Evolutionary conservation across 2,797 vertebrate genomes (phyloP).

Genomic region (Dermochelys coriacea): DNA sequence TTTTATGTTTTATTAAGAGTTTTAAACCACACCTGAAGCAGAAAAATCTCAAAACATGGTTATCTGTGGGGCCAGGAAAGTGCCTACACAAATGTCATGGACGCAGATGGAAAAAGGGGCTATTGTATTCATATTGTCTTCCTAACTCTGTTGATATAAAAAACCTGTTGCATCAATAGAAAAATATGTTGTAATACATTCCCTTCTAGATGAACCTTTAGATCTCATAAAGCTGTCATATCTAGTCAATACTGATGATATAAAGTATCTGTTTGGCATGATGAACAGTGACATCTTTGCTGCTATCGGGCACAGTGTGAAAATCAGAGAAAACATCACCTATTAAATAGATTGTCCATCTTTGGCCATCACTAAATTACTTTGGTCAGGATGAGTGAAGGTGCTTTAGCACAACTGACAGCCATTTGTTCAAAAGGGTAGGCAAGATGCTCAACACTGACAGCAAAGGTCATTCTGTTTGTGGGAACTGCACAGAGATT

Average conservation of each 20-base stretch:
- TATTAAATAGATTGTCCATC: background rate
- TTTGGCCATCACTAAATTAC: background rate
- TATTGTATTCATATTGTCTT: background rate
- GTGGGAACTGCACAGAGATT: background rate
- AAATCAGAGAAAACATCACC: background rate
- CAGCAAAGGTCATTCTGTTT: background rate
- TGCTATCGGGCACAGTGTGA: background rate
- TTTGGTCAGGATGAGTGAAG: conserved; percentile 1
- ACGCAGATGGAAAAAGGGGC: background rate
- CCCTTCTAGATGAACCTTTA: background rate
- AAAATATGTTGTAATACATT: background rate
- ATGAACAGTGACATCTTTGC: background rate
- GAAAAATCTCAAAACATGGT: background rate
- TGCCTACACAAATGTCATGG: background rate
- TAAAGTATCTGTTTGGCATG: background rate
- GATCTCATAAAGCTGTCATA: background rate
- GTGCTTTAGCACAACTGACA: background rate
- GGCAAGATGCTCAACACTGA: background rate
- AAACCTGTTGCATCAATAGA: background rate
- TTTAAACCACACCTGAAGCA: too few species aligned
- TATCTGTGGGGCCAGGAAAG: background rate
- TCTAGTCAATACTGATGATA: background rate
- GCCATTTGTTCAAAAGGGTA: background rate
- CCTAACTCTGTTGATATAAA: background rate
- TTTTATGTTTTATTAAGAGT: too few species aligned